Percentiles rank a stretch among this genome's conserved stretches.
These are phyloP conservation scores for Asobara japonica DNA, from an alignment of 1,140 invertebrate species.

Conservation along the genomic window DNA sequence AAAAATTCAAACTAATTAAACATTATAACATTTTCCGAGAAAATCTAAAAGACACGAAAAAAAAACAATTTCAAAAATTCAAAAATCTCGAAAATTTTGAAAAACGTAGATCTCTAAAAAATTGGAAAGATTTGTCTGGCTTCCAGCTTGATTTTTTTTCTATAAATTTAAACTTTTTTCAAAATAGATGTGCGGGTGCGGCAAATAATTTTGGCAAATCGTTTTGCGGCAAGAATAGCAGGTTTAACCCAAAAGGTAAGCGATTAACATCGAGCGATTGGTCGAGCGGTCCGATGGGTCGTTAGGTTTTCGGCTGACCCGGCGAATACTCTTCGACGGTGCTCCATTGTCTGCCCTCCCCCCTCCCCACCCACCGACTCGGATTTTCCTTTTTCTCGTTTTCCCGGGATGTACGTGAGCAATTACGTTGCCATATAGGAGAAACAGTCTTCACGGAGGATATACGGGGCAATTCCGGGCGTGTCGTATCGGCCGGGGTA, in stretches of 20 bases:
- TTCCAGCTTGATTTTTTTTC: too few species aligned
- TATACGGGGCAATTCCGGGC: constrained; percentile 30
- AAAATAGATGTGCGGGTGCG: neutral
- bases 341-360: constrained; percentile 46
- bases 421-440: constrained; percentile 50
- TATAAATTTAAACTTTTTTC: neutral
- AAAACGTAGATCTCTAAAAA: too few species aligned
- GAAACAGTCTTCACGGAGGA: constrained; percentile 13
- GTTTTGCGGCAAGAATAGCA: neutral
- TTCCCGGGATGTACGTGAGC: constrained; percentile 49
- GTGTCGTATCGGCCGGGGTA: constrained; percentile 35
- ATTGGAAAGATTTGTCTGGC: too few species aligned
- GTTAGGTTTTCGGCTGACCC: constrained; percentile 58
- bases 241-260: constrained; percentile 31
- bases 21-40: too few species aligned
- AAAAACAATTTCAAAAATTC: too few species aligned
- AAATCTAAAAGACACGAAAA: too few species aligned
- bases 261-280: constrained; percentile 60
- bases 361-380: constrained; percentile 28
- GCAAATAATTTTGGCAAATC: constrained; percentile 9
- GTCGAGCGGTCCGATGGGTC: constrained; percentile 46
- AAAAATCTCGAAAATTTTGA: too few species aligned
- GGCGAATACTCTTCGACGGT: constrained; percentile 44
- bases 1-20: too few species aligned
- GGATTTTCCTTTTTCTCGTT: constrained; percentile 24